phyloP scores from a whole-genome alignment of 2,888 invertebrate genomes.

The Megaustenia siamemsis region DNA sequence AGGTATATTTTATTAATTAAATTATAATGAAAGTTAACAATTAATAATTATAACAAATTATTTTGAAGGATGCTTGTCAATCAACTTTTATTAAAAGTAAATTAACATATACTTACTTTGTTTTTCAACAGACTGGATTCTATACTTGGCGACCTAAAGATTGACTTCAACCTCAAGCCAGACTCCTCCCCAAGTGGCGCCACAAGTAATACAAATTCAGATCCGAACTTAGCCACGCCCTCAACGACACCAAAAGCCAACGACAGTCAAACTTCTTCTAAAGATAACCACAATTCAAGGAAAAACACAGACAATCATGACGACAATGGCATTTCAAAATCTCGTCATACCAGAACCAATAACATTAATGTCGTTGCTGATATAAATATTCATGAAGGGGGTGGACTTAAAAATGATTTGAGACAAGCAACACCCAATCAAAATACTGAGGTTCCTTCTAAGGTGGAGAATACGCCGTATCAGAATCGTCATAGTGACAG shows the following conservation, averaged over 20 bases:
- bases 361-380: slow-evolving; percentile 27
- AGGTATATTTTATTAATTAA: too few species aligned
- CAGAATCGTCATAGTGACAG: slow-evolving; percentile 47
- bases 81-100: too few species aligned
- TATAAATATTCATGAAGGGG: background rate
- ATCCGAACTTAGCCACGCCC: slow-evolving; percentile 22
- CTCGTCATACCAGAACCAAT: background rate
- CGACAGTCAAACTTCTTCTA: background rate
- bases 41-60: too few species aligned
- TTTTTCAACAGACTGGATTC: slow-evolving; percentile 31
- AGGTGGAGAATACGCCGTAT: background rate
- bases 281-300: background rate
- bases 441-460: background rate
- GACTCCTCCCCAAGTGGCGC: background rate
- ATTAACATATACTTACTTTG: background rate
- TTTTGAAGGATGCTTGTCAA: too few species aligned
- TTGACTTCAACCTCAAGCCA: background rate
- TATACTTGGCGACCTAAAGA: slow-evolving; percentile 4
- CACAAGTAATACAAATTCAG: slow-evolving; percentile 32
- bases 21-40: too few species aligned
- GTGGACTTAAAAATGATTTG: background rate
- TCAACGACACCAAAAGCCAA: background rate
- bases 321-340: background rate
- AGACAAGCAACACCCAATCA: background rate
- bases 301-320: slow-evolving; percentile 19